Evolutionary conservation across 1,140 invertebrate species (phyloP), one percentile per base, ranked within the genome.

Genomic region (Drosophila rufa): DNA sequence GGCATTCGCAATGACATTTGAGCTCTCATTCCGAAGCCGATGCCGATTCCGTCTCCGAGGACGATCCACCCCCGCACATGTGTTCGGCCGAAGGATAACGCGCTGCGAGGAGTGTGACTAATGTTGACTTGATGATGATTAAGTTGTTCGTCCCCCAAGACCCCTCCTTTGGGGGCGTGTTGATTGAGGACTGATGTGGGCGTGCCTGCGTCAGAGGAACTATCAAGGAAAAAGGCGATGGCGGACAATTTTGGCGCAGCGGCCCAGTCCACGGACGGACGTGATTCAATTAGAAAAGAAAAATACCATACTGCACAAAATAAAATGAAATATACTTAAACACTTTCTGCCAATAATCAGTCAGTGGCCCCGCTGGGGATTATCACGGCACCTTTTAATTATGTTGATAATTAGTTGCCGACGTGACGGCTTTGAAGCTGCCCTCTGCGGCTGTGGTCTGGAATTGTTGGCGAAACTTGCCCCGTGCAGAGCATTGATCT

Each of bases 51-150:
- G 30, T 11, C 11, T 19, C 14, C 36, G 36, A 64, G 50, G 45
- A 45, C 64, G 50, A 57, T 36, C 56, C 19, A 57, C 36, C 46
- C 27, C 50, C 22, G 60, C 27, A 68, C 36, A 59, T 43, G 61
- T 14, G 55, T 57, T 66, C 46, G 66, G 40, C 45, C 27, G 80
- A 84, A 79, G 80, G 85, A 89, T 89, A 85, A 89, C 64, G 78
- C 78, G 61, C 58, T 66, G 68, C 42, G 67, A 81, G 84, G 70
- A 85, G 84, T 89, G 84, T 89, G 85, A 89, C 85, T 89, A 89
- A 89, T 89, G 84, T 67, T 64, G 74, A 75, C 81, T 83, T 90
- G 84, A 89, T 85, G 85, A 89, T 90, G 85, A 89, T 90, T 89
- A 90, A 89, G 85, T 85, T 82, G 85, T 80, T 80, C 64, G 65